These are phyloP conservation scores for Odobenus rosmarus DNA, from an alignment of 2,113 vertebrate genomes.

Conservation along the genomic window DNA sequence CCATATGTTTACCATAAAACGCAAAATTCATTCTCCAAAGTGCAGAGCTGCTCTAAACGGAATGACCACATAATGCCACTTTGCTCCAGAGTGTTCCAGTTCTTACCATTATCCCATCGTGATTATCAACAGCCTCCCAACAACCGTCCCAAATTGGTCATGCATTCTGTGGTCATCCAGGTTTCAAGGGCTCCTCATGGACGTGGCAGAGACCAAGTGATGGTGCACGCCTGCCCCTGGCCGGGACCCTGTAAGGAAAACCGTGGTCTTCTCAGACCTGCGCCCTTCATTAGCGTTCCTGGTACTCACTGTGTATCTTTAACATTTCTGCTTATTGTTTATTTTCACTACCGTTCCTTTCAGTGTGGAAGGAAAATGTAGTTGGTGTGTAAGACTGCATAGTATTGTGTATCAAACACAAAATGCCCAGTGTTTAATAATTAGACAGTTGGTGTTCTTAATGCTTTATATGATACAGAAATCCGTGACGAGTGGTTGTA, in stretches of 20 bases:
- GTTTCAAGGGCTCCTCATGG: not conserved
- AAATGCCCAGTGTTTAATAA: constrained; percentile 22
- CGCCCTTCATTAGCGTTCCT: not conserved
- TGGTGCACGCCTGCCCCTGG: not conserved
- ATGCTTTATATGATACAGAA: constrained; percentile 10
- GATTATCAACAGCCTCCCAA: not conserved
- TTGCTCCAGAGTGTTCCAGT: not conserved
- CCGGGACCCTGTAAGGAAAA: fast-evolving
- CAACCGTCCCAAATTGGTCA: not conserved
- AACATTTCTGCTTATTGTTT: not conserved
- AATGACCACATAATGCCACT: not conserved
- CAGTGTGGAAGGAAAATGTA: not conserved
- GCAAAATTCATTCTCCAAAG: not conserved
- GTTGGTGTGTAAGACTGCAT: not conserved
- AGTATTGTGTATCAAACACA: not conserved
- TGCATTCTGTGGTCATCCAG: no score
- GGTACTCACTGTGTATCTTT: not conserved
- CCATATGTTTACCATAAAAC: not conserved
- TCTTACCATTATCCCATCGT: not conserved
- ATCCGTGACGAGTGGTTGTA: not conserved
- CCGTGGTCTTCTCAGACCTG: not conserved
- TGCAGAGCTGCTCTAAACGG: not conserved
- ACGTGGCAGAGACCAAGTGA: not conserved
- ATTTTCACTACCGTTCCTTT: not conserved
- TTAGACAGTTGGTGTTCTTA: constrained; percentile 12